Conservation (phyloP, 1,140 invertebrate species). For the Drosophila navojoa region DNA sequence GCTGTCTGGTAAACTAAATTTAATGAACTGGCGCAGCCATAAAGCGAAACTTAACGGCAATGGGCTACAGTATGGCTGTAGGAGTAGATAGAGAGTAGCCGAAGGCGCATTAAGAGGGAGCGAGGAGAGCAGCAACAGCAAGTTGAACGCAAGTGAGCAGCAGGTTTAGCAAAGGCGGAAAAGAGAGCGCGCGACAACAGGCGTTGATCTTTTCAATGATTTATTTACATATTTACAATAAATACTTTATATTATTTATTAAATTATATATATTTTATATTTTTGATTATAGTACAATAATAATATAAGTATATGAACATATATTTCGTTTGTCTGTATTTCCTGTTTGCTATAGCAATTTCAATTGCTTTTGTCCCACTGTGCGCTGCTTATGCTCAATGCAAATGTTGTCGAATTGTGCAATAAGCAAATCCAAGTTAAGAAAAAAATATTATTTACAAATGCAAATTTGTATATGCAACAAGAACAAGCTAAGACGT, state of each 20-base stretch:
- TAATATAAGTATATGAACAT: too few species aligned
- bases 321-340: too few species aligned
- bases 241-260: too few species aligned
- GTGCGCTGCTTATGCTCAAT: slow-evolving; percentile 59
- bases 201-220: background rate
- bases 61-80: slow-evolving; percentile 9
- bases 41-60: slow-evolving; percentile 76
- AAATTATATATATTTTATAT: background rate
- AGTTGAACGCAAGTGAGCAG: background rate
- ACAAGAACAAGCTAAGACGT: background rate
- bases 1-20: slow-evolving; percentile 76
- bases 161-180: background rate
- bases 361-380: slow-evolving; percentile 13
- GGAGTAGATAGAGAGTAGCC: background rate
- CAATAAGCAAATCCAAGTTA: slow-evolving; percentile 55
- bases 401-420: slow-evolving; percentile 69
- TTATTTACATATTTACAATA: too few species aligned
- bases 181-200: background rate
- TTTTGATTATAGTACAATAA: background rate
- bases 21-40: slow-evolving; percentile 80
- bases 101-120: background rate
- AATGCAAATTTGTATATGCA: slow-evolving; percentile 63
- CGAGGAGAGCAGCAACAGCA: background rate
- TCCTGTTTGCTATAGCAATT: too few species aligned
- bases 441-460: slow-evolving; percentile 46